These are phyloP conservation scores for Aphaenogaster rudis DNA, from an alignment of 1,140 invertebrate genomes.

Conservation along the genomic window DNA sequence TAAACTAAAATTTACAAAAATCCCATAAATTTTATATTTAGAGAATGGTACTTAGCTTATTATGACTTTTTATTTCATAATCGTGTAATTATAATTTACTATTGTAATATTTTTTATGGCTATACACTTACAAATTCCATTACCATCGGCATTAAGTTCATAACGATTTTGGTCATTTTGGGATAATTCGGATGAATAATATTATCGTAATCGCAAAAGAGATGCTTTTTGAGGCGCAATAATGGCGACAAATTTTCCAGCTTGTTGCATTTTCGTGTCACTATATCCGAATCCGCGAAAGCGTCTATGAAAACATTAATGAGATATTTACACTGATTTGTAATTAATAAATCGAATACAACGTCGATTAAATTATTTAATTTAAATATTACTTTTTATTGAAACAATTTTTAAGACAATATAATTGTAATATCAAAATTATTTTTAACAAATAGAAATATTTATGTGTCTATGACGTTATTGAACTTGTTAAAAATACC, in stretches of 20 bases:
- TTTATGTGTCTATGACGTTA: not conserved
- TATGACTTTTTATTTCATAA: not conserved
- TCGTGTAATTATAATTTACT: not conserved
- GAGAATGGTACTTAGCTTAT: not conserved
- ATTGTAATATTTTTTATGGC: not conserved
- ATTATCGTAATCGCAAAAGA: slow-evolving; percentile 87
- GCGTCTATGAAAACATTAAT: slow-evolving; percentile 8
- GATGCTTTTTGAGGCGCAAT: slow-evolving; percentile 81
- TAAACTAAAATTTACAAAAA: slow-evolving; percentile 5
- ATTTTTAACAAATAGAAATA: not conserved
- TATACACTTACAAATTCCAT: slow-evolving; percentile 87
- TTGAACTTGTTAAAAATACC: slow-evolving; percentile 19
- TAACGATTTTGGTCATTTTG: slow-evolving; percentile 77
- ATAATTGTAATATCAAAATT: not conserved
- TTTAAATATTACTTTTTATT: slow-evolving; percentile 15
- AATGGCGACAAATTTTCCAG: slow-evolving; percentile 63
- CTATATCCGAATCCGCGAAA: not conserved
- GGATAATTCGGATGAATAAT: slow-evolving; percentile 83
- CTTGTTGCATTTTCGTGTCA: slow-evolving; percentile 74
- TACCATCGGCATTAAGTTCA: slow-evolving; percentile 86
- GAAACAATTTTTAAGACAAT: not conserved
- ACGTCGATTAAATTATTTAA: not conserved
- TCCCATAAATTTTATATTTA: not conserved
- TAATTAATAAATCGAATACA: not conserved
- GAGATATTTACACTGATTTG: not conserved